Evolutionary conservation across 2,888 invertebrate genomes (phyloP), one percentile per base, ranked within the genome.

Genomic region (Diarsia mendica): DNA sequence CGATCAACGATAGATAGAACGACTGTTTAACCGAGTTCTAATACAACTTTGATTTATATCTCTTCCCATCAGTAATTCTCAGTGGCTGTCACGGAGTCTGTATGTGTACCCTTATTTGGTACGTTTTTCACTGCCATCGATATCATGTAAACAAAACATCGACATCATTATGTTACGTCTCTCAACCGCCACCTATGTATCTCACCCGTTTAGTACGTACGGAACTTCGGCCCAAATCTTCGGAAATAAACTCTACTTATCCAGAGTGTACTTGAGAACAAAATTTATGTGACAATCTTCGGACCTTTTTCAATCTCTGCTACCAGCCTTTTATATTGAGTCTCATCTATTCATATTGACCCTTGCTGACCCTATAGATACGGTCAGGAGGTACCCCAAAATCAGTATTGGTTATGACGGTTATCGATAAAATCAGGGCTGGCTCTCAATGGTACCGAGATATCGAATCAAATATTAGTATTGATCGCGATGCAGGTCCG

Each of bases 161-260:
- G 72, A 68, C 49, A 80, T 58, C 28, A 49, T 28, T 28, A 28
- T 39, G 11, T 60, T 75, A 60, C 82, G 51, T 55, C 49, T 67
- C 67, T 51, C 73, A 85, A 74, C 73, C 75, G 72, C 73, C 77
- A 85, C 77, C 82, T 84, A 80, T 86, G 85, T 85, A 73, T 77
- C 70, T 83, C 79, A 83, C 75, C 82, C 84, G 68, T 89, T 88
- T 87, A 87, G 85, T 88, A 89, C 88, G 88, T 89, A 90, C 87
- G 86, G 88, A 93, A 92, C 90, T 94, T 90, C 85, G 85, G 89
- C 90, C 92, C 88, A 93, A 95, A 94, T 95, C 94, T 94, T 92
- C 88, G 91, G 91, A 93, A 94, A 94, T 95, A 94, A 93, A 94
- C 94, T 93, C 89, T 93, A 93, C 92, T 94, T 94, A 94, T 92